These are phyloP conservation scores for Sphinx pinastri DNA, from an alignment of 2,888 invertebrate genomes.

Conservation along the genomic window DNA sequence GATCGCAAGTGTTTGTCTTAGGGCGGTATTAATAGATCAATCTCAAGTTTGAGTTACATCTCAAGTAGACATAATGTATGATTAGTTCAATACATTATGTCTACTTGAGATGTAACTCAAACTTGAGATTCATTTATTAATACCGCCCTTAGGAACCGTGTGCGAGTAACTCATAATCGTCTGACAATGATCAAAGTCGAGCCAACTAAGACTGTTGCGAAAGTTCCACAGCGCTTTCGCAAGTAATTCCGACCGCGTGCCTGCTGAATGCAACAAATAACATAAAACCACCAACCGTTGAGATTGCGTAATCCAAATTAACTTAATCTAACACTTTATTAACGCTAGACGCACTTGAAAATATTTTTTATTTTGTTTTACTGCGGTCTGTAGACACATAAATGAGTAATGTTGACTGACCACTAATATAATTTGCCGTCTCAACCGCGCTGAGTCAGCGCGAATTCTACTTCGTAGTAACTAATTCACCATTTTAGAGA, in stretches of 20 bases:
- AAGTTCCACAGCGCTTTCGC: constrained; percentile 58
- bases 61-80: too few relatives aligned
- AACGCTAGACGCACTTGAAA: constrained; percentile 18
- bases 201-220: constrained; percentile 54
- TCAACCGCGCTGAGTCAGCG: not conserved
- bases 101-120: too few relatives aligned
- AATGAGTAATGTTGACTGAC: not conserved
- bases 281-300: constrained; percentile 55
- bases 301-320: constrained; percentile 41
- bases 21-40: too few relatives aligned
- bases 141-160: too few relatives aligned
- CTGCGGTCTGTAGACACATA: not conserved
- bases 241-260: constrained; percentile 55
- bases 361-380: not conserved
- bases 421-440: constrained; percentile 3
- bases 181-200: constrained; percentile 19
- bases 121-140: too few relatives aligned
- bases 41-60: too few relatives aligned
- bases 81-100: too few relatives aligned
- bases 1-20: too few relatives aligned
- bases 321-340: constrained; percentile 26
- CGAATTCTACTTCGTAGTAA: not conserved
- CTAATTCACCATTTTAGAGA: not conserved
- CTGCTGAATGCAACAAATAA: constrained; percentile 50
- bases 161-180: not conserved